phyloP scores from a whole-genome alignment of 1,140 invertebrate species.

The Proales similis region DNA sequence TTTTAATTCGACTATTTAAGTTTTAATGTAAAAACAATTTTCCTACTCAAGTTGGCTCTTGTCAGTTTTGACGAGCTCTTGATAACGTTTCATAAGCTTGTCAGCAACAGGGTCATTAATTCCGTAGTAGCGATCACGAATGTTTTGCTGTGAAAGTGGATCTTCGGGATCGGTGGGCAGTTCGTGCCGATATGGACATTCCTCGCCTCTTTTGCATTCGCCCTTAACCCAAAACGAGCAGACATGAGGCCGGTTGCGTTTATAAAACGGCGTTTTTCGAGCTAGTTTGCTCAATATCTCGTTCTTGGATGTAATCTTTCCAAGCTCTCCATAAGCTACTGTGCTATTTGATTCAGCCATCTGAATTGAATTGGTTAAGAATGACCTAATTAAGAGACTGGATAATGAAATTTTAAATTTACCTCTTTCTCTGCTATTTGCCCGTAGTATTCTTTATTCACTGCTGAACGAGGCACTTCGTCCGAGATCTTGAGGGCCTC shows the following conservation, averaged over 20 bases:
- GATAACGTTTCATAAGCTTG: conserved; percentile 81
- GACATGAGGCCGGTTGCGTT: conserved; percentile 94
- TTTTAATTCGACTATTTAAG: neutral
- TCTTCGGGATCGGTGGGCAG: conserved; percentile 99
- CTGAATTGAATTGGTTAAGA: neutral
- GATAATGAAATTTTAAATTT: neutral
- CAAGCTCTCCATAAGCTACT: conserved; percentile 13
- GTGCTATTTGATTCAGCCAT: conserved; percentile 5
- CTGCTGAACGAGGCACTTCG: conserved; percentile 88
- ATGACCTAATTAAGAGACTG: conserved; percentile 7
- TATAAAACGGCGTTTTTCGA: conserved; percentile 94
- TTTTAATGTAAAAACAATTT: neutral
- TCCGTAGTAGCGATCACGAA: conserved; percentile 95
- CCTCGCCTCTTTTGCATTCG: conserved; percentile 95
- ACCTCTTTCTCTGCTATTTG: conserved; percentile 61
- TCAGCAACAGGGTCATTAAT: conserved; percentile 97
- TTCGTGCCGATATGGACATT: conserved; percentile 98
- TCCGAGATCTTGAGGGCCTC: conserved; percentile 87
- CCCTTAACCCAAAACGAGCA: conserved; percentile 99
- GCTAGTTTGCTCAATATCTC: conserved; percentile 89
- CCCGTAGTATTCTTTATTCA: conserved; percentile 97
- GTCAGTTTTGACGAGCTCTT: conserved; percentile 84
- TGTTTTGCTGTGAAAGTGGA: conserved; percentile 96
- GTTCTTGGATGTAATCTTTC: conserved; percentile 55
- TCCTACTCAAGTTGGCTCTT: conserved; percentile 50